phyloP scores from a whole-genome alignment of 2,797 vertebrate genomes.

The Threskiornis aethiopicus region DNA sequence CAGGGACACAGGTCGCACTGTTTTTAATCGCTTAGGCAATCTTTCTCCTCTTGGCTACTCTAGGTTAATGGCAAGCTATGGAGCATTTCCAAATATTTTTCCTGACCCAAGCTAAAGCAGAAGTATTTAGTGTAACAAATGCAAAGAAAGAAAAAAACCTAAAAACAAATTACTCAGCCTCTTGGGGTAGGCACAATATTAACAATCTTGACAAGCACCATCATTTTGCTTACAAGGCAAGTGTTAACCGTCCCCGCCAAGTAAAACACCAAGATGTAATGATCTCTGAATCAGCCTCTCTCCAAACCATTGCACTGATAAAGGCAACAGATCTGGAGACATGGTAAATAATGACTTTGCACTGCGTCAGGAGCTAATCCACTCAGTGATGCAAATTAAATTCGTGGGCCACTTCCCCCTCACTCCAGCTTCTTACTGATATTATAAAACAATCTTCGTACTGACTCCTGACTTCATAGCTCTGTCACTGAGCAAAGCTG shows the following conservation, averaged over 20 bases:
- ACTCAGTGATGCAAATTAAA: slow-evolving; percentile 56
- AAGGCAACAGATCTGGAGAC: slow-evolving; percentile 5
- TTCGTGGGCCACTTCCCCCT: slow-evolving; percentile 58
- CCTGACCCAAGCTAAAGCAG: not conserved
- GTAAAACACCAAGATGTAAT: not conserved
- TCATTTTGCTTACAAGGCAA: slow-evolving; percentile 16
- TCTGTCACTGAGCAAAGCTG: not conserved
- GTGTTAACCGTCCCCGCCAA: not conserved
- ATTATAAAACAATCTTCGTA: not conserved
- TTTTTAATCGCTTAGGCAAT: not conserved
- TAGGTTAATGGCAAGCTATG: not conserved
- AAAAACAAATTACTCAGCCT: not conserved
- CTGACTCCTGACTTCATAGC: slow-evolving; percentile 2
- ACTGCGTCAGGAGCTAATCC: slow-evolving; percentile 60
- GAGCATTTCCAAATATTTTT: not conserved
- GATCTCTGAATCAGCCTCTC: slow-evolving; percentile 37
- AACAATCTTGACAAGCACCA: not conserved
- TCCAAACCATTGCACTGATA: not conserved
- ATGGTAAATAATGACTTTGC: slow-evolving; percentile 53
- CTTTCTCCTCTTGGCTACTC: not conserved
- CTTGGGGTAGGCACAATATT: not conserved
- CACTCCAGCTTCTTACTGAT: slow-evolving; percentile 15
- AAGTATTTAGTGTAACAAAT: not conserved
- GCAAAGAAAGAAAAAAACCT: not conserved
- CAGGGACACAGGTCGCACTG: fast-evolving